These are phyloP conservation scores for Drosophila sordidula DNA, from an alignment of 2,888 invertebrate species.

Conservation along the genomic window DNA sequence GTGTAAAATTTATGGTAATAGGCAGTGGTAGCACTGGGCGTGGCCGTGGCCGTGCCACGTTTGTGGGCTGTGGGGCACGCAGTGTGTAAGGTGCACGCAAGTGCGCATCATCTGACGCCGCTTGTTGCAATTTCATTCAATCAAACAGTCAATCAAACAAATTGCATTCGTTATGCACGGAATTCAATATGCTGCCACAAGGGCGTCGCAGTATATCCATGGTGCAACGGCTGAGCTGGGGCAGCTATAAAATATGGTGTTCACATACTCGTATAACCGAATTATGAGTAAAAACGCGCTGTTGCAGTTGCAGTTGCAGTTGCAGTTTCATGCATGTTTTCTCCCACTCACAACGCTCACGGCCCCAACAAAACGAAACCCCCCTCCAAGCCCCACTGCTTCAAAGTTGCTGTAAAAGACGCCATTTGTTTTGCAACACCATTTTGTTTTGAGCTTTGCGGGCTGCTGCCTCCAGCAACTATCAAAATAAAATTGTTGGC, in stretches of 20 bases:
- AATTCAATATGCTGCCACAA: constrained; percentile 71
- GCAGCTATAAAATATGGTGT: constrained; percentile 18
- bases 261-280: constrained; percentile 57
- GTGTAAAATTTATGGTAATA: constrained; percentile 12
- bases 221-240: background rate
- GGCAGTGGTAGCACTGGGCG: background rate
- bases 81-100: constrained; percentile 17
- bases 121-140: constrained; percentile 69
- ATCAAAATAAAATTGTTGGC: constrained; percentile 76
- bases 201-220: constrained; percentile 27
- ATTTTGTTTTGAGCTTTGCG: constrained; percentile 75
- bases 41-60: constrained; percentile 7
- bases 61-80: constrained; percentile 1
- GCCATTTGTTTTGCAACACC: constrained; percentile 78
- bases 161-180: constrained; percentile 77
- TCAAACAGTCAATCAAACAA: constrained; percentile 78
- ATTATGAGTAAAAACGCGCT: constrained; percentile 65
- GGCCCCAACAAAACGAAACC: background rate
- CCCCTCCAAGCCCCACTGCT: background rate
- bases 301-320: constrained; percentile 25
- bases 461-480: constrained; percentile 53
- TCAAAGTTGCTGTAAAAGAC: constrained; percentile 59
- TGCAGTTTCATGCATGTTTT: constrained; percentile 31
- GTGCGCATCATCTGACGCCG: constrained; percentile 34
- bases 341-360: background rate